Conservation (phyloP, 2,888 invertebrate species). For the Tineola bisselliella region DNA sequence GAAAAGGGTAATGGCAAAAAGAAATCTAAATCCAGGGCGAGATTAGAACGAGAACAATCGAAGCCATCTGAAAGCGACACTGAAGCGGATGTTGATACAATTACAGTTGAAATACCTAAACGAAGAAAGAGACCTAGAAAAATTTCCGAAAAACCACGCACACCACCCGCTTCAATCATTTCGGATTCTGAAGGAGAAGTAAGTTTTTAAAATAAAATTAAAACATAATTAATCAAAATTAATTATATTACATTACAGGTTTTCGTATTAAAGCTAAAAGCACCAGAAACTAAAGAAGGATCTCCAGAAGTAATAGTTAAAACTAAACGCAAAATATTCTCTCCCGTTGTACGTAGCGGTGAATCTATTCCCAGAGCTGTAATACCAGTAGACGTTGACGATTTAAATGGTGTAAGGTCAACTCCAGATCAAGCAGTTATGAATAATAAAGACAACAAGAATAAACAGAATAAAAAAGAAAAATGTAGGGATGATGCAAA, state of each 20-base stretch:
- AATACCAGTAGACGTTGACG: slow-evolving; percentile 52
- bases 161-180: slow-evolving; percentile 52
- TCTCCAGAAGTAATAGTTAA: slow-evolving; percentile 78
- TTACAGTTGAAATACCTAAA: slow-evolving; percentile 61
- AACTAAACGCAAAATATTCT: slow-evolving; percentile 82
- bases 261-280: slow-evolving; percentile 51
- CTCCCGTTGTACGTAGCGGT: slow-evolving; percentile 72
- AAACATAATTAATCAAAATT: neutral
- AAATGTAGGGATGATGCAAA: slow-evolving; percentile 1
- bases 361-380: slow-evolving; percentile 63
- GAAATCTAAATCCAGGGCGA: slow-evolving; percentile 54
- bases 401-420: slow-evolving; percentile 46
- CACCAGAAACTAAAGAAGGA: slow-evolving; percentile 45
- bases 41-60: slow-evolving; percentile 58
- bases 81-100: slow-evolving; percentile 56
- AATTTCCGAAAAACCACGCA: slow-evolving; percentile 54
- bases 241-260: slow-evolving; percentile 30
- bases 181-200: slow-evolving; percentile 60
- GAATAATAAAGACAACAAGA: slow-evolving; percentile 11
- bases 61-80: slow-evolving; percentile 62
- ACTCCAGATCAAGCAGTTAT: slow-evolving; percentile 21
- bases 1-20: slow-evolving; percentile 55
- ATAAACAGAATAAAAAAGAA: slow-evolving; percentile 26
- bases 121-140: slow-evolving; percentile 52
- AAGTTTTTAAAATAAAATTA: slow-evolving; percentile 19